Evolutionary conservation across 2,888 invertebrate genomes (phyloP).

Genomic region (Tholera decimalis): DNA sequence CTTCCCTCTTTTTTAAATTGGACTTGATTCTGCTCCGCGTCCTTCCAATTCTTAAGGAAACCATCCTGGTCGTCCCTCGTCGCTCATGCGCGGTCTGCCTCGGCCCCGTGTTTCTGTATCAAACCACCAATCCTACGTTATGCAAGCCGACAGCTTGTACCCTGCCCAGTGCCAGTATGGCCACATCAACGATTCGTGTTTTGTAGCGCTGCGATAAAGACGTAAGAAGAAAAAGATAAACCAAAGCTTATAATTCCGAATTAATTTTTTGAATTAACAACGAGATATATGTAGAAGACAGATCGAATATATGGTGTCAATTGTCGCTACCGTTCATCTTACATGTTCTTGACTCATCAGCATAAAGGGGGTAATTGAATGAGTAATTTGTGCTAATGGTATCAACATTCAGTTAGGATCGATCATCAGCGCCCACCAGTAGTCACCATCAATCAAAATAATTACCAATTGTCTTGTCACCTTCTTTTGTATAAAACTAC

Average conservation of each 20-base stretch:
- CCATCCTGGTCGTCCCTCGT: too few species aligned
- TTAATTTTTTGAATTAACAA: not conserved
- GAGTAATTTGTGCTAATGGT: constrained; percentile 63
- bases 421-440: constrained; percentile 70
- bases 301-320: constrained; percentile 16
- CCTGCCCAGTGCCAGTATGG: too few species aligned
- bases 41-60: too few species aligned
- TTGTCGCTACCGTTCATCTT: constrained; percentile 30
- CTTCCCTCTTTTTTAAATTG: too few species aligned
- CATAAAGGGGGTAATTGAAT: constrained; percentile 53
- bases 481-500: constrained; percentile 58
- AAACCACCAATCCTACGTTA: too few species aligned
- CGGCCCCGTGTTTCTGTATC: too few species aligned
- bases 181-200: too few species aligned
- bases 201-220: too few species aligned
- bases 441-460: constrained; percentile 82
- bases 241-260: not conserved
- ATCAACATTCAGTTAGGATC: constrained; percentile 70
- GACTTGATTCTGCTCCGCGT: too few species aligned
- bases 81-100: too few species aligned
- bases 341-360: constrained; percentile 42
- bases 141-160: too few species aligned
- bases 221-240: not conserved
- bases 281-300: not conserved
- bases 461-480: constrained; percentile 83